Evolutionary conservation across 1,140 invertebrate species (phyloP).

Genomic region (Caligus rogercresseyi): DNA sequence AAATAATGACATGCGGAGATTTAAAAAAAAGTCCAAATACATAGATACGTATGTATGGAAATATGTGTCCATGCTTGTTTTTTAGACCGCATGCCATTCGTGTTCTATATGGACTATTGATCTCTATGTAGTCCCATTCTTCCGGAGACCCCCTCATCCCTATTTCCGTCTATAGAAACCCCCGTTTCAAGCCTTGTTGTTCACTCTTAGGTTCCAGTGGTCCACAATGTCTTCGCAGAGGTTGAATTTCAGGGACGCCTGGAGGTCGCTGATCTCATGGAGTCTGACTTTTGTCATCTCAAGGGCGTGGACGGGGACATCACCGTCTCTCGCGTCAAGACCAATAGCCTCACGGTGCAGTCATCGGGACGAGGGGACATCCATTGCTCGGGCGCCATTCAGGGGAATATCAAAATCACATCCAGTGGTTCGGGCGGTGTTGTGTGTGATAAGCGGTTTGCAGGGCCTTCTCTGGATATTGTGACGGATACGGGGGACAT

Average conservation of each 20-base stretch:
- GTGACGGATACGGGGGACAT: slow-evolving; percentile 15
- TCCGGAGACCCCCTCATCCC: too few species aligned
- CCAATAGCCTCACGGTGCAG: neutral
- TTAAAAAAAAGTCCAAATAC: neutral
- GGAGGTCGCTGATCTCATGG: slow-evolving; percentile 2
- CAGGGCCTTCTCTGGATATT: slow-evolving; percentile 12
- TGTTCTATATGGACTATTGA: too few species aligned
- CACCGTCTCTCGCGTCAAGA: slow-evolving; percentile 7
- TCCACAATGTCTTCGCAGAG: slow-evolving; percentile 2
- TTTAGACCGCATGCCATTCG: too few species aligned
- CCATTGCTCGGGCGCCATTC: slow-evolving; percentile 2
- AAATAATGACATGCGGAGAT: neutral
- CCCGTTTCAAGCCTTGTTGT: too few species aligned
- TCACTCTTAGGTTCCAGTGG: neutral
- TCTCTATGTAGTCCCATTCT: too few species aligned
- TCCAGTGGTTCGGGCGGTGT: slow-evolving; percentile 9
- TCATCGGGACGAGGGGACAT: neutral
- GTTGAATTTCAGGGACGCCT: neutral
- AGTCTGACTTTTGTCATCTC: slow-evolving; percentile 7
- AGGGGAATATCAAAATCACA: slow-evolving; percentile 6
- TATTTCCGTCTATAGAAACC: too few species aligned
- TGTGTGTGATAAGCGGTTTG: slow-evolving; percentile 10
- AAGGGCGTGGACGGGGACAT: neutral
- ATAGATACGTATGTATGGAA: too few species aligned
- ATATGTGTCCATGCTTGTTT: too few species aligned